A percentile compares a stretch with the other conserved stretches of the same genome.
Conservation (phyloP, 2,888 invertebrate species). For the Drosophila cyrtoloma region DNA sequence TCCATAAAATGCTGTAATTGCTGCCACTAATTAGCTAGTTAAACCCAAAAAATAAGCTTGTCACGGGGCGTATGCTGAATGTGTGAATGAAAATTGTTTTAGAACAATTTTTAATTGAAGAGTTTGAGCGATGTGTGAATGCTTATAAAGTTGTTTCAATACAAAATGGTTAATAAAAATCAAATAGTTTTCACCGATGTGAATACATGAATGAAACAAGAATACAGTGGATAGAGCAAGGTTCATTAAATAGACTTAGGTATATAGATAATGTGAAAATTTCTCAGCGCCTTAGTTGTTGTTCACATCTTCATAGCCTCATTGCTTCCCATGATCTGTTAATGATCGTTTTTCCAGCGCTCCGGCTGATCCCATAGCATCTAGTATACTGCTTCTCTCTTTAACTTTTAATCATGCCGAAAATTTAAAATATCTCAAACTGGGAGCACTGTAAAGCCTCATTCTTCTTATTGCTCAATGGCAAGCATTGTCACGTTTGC, state of each 20-base stretch:
- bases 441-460: not conserved
- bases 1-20: conserved; percentile 32
- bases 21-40: conserved; percentile 27
- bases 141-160: not conserved
- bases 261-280: not conserved
- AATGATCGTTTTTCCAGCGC: not conserved
- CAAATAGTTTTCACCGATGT: no score
- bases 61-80: conserved; percentile 58
- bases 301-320: not conserved
- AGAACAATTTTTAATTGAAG: not conserved
- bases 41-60: not conserved
- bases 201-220: not conserved
- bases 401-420: not conserved
- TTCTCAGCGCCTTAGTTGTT: not conserved
- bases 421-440: not conserved
- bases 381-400: not conserved
- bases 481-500: conserved; percentile 65
- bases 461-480: conserved; percentile 25
- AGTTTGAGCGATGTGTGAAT: not conserved
- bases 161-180: not conserved
- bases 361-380: not conserved
- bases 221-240: not conserved
- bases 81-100: not conserved
- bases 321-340: rapidly evolving
- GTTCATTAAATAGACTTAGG: not conserved